Conservation (phyloP, 2,113 vertebrate genomes). For the Petrocephalus zakoni region DNA sequence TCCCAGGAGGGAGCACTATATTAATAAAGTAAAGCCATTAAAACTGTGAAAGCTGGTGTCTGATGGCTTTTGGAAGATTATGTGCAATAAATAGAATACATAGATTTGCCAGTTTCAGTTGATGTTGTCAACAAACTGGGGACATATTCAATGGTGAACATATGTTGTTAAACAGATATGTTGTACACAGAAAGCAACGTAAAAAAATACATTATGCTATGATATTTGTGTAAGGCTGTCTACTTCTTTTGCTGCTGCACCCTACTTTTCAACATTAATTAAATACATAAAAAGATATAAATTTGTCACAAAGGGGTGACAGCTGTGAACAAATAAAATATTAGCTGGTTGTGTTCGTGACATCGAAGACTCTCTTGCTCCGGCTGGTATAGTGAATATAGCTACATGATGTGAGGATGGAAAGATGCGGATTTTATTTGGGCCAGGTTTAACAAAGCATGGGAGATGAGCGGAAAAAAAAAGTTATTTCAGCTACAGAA, state of each 20-base stretch:
- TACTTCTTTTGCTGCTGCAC: neutral
- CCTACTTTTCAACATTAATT: neutral
- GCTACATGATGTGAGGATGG: neutral
- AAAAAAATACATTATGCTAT: neutral
- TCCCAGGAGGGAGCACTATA: neutral
- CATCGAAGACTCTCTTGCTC: neutral
- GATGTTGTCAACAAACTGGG: neutral
- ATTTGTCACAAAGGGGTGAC: neutral
- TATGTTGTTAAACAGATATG: neutral
- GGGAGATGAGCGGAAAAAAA: neutral
- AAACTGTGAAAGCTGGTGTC: neutral
- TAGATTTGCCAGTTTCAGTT: neutral
- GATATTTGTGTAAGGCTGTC: neutral
- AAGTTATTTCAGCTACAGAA: neutral
- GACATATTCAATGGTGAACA: neutral
- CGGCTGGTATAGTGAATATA: neutral
- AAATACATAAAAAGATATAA: neutral
- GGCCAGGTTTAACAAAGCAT: neutral
- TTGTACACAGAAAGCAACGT: neutral
- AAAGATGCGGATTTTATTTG: neutral
- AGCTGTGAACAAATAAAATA: neutral
- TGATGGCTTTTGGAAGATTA: neutral
- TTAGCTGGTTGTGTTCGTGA: neutral
- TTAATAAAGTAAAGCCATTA: neutral
- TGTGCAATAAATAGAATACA: neutral